Evolutionary conservation across 92 coral and sea anemone genomes (phyloP).

Genomic region (Phenganax stokvisi): DNA sequence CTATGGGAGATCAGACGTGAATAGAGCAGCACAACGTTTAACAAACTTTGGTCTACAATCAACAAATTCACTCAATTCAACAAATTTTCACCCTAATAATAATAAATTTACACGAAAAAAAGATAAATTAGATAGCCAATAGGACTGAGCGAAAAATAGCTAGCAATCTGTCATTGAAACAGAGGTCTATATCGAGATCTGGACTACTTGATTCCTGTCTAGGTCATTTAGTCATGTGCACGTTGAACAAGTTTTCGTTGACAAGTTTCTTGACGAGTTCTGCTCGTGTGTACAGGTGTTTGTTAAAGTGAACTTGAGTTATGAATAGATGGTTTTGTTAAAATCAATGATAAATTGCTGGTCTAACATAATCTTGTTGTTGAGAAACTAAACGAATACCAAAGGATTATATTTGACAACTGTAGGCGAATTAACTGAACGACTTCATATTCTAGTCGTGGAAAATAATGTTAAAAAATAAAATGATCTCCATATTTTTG

Average conservation of each 20-base stretch:
- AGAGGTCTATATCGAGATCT: neutral
- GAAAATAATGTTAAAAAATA: too few relatives aligned
- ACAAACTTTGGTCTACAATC: neutral
- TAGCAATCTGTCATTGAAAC: neutral
- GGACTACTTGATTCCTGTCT: neutral
- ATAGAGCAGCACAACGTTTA: neutral
- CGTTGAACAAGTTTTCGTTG: neutral
- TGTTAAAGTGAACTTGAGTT: too few relatives aligned
- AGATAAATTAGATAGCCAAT: neutral
- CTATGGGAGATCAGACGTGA: constrained; percentile 11
- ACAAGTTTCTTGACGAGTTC: neutral
- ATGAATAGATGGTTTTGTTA: neutral
- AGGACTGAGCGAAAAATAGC: neutral
- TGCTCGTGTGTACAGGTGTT: neutral
- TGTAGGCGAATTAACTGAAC: too few relatives aligned
- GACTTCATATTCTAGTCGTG: too few relatives aligned
- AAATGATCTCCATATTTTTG: too few relatives aligned
- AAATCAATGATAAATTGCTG: constrained; percentile 1
- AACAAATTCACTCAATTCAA: neutral
- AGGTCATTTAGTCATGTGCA: neutral
- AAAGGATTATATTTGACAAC: too few relatives aligned
- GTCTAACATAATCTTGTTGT: neutral
- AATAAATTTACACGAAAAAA: neutral
- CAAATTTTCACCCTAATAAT: neutral
- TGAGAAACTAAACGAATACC: too few relatives aligned